Conservation (phyloP, 2,113 vertebrate genomes). For the Pachycephala philippinensis region DNA sequence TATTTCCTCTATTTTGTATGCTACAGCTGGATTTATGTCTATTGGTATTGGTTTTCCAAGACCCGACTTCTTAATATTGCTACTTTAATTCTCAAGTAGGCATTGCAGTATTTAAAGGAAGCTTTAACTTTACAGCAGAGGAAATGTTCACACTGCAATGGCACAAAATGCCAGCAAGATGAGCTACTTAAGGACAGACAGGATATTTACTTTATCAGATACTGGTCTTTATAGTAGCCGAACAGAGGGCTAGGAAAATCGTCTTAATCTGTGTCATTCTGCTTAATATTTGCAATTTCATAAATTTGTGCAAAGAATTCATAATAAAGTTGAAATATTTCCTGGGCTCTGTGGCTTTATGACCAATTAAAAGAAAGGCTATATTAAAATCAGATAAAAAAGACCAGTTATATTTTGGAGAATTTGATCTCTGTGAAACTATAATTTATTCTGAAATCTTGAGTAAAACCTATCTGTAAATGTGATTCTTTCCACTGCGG, state of each 20-base stretch:
- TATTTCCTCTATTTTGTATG: background rate
- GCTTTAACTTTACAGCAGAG: background rate
- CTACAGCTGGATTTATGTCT: background rate
- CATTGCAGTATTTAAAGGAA: background rate
- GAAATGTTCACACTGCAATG: background rate
- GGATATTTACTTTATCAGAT: background rate
- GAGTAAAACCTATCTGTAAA: background rate
- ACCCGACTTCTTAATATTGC: background rate
- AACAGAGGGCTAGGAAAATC: background rate
- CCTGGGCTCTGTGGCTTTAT: background rate
- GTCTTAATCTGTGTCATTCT: background rate
- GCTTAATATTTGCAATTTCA: background rate
- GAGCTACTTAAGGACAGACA: background rate
- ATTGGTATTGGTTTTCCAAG: background rate
- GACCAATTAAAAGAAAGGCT: background rate
- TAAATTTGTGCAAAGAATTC: background rate
- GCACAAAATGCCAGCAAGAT: background rate
- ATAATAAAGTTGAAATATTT: background rate
- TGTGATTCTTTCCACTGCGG: background rate
- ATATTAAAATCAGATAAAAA: background rate
- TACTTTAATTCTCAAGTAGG: background rate
- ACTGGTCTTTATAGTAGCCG: background rate
- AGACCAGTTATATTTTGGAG: background rate
- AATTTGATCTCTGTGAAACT: background rate
- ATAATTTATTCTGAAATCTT: background rate